These are phyloP conservation scores for Erebia aethiops DNA, from an alignment of 2,888 invertebrate genomes.

Conservation along the genomic window DNA sequence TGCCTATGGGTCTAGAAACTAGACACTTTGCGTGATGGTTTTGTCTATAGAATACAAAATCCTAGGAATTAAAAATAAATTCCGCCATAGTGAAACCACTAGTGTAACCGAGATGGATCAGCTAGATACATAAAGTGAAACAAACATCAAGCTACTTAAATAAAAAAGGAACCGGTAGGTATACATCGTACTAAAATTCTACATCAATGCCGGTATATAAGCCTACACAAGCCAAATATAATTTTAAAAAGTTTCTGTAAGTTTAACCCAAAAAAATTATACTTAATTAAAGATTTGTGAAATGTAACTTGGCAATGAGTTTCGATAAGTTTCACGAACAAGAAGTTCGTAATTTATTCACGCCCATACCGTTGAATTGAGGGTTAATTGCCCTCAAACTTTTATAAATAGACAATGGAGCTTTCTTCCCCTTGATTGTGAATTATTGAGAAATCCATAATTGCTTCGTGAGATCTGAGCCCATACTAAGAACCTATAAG, in stretches of 20 bases:
- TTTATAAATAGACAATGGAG: slow-evolving; percentile 36
- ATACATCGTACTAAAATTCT: no score
- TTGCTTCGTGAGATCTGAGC: slow-evolving; percentile 12
- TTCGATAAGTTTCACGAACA: slow-evolving; percentile 33
- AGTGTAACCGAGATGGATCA: no score
- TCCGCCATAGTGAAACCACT: no score
- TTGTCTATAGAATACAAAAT: no score
- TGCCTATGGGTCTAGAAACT: no score
- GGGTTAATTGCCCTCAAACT: slow-evolving; percentile 40
- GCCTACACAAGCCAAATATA: no score
- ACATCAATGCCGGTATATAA: no score
- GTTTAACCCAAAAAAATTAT: slow-evolving; percentile 14
- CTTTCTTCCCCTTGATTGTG: slow-evolving; percentile 29
- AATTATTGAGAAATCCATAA: slow-evolving; percentile 28
- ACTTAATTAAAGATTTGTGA: slow-evolving; percentile 36
- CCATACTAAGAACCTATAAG: not conserved
- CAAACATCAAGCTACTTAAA: no score
- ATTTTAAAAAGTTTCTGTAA: not conserved
- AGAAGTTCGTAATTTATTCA: slow-evolving; percentile 42
- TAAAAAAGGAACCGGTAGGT: no score
- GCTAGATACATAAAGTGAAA: no score
- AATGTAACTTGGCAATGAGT: slow-evolving; percentile 29
- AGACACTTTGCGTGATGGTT: no score
- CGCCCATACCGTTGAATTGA: slow-evolving; percentile 34
- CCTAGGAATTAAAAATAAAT: no score